Percentiles rank a stretch among this genome's conserved stretches.
These are phyloP conservation scores for Heliconius himera DNA, from an alignment of 1,140 invertebrate genomes.

Conservation along the genomic window DNA sequence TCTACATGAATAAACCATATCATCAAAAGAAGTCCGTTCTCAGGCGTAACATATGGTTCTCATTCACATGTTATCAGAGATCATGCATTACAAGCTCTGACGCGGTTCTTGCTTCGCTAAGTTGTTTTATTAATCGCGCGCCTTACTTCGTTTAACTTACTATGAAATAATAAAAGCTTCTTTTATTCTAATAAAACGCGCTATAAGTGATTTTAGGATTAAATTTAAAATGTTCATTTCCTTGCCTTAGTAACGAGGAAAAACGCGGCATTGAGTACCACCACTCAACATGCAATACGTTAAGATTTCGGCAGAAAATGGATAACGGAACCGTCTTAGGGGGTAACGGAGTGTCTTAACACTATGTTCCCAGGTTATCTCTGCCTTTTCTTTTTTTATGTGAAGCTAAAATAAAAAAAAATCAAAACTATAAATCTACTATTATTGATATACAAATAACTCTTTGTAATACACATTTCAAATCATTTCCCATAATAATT, in stretches of 20 bases:
- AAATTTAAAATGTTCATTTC: too few species aligned
- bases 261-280: too few species aligned
- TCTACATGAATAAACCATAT: constrained; percentile 10
- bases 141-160: constrained; percentile 35
- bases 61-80: constrained; percentile 46
- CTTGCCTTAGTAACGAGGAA: too few species aligned
- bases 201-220: not conserved
- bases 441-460: not conserved
- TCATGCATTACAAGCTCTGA: constrained; percentile 51
- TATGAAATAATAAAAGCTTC: not conserved
- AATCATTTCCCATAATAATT: not conserved
- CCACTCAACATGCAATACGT: too few species aligned
- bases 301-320: too few species aligned
- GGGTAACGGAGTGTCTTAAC: too few species aligned
- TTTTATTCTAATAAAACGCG: not conserved
- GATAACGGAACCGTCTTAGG: too few species aligned
- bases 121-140: constrained; percentile 58
- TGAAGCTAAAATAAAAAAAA: too few species aligned
- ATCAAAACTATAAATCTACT: too few species aligned
- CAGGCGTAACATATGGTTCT: constrained; percentile 34
- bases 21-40: constrained; percentile 28
- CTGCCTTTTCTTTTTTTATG: too few species aligned
- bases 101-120: constrained; percentile 55
- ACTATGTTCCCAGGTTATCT: too few species aligned
- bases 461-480: not conserved